Base-by-base conservation (phyloP, 2,797 vertebrate genomes). In the Diceros bicornis region DNA sequence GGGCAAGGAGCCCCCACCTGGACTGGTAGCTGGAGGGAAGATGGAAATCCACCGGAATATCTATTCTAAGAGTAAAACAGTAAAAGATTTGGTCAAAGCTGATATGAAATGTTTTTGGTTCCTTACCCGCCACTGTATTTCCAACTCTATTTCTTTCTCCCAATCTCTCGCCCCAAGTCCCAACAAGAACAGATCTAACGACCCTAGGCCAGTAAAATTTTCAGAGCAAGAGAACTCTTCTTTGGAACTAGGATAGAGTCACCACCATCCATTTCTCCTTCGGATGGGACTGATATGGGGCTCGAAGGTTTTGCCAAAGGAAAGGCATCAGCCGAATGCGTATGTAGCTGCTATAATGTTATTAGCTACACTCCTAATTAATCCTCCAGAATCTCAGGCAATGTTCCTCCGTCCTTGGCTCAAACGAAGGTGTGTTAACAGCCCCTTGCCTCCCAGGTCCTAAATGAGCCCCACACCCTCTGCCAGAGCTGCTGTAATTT, bases 401-500 rank as follows among this genome's bases (percentile, higher is more conserved):
- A 99, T 99, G 98, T 98, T 97, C 98, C 98, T 98, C 99, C 97
- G 98, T 99, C 95, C 90, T 96, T 77, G 78, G 98, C 64, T 83
- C 96, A 97, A 21, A 89, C 91, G 98, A 98, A 98, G 98, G 98
- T 99, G 98, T 98, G 98, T 98, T 98, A 99, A 99, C 98, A 98
- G 99, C 99, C 99, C 98, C 99, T 99, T 99, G 99, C 98, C 98
- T 99, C 98, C 95, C 98, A 99, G 99, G 99, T 99, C 99, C 99
- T 98, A 99, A 99, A 99, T 98, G 99, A 99, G 99, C 98, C 99
- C 98, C 97, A 99, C 98, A 98, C 98, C 99, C 99, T 98, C 99
- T 98, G 98, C 98, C 98, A 98, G 98, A 78, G 93, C 98, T 95
- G 98, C 99, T 98, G 97, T 99, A 99, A 99, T 99, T 99, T 99